Percentiles rank a stretch among this genome's conserved stretches.
Evolutionary conservation across 2,797 vertebrate genomes (phyloP).

Genomic region (Sebastolobus altivelis): DNA sequence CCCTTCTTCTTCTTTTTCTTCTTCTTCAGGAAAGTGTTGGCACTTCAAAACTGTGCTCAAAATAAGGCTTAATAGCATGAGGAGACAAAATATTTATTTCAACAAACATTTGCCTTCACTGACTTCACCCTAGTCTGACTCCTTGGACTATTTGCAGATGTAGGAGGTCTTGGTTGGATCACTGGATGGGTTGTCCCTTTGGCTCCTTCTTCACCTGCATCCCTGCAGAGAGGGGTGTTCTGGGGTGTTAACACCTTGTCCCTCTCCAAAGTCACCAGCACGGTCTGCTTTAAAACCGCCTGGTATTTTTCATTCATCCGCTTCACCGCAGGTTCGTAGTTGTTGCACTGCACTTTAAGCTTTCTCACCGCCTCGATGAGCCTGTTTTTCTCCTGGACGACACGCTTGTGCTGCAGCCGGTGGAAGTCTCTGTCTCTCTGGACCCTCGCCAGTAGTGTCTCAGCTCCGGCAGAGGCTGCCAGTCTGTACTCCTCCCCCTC

Average conservation of each 20-base stretch:
- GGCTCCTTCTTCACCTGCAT: slow-evolving; percentile 28
- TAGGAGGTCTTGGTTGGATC: slow-evolving; percentile 62
- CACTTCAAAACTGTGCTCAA: not conserved
- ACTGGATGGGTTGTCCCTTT: slow-evolving; percentile 14
- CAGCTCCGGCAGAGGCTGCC: slow-evolving; percentile 81
- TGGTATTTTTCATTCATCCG: slow-evolving; percentile 90
- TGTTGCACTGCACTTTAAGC: slow-evolving; percentile 88
- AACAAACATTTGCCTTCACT: not conserved
- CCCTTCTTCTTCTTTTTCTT: no score
- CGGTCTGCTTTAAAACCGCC: slow-evolving; percentile 85
- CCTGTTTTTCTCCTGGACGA: slow-evolving; percentile 89
- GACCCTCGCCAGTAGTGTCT: slow-evolving; percentile 83
- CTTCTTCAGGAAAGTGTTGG: not conserved
- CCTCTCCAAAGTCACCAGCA: slow-evolving; percentile 85
- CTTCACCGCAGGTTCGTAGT: slow-evolving; percentile 85
- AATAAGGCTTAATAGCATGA: not conserved
- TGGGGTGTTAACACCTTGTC: slow-evolving; percentile 75
- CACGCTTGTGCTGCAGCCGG: slow-evolving; percentile 87
- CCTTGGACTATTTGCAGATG: slow-evolving; percentile 67
- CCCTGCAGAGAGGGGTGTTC: slow-evolving; percentile 29
- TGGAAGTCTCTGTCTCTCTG: slow-evolving; percentile 89
- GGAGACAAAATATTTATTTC: not conserved
- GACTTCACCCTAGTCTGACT: slow-evolving; percentile 42
- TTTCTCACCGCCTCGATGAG: slow-evolving; percentile 89
- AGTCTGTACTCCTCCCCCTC: slow-evolving; percentile 85